Conservation (phyloP, 2,113 vertebrate genomes). For the Alces alces region DNA sequence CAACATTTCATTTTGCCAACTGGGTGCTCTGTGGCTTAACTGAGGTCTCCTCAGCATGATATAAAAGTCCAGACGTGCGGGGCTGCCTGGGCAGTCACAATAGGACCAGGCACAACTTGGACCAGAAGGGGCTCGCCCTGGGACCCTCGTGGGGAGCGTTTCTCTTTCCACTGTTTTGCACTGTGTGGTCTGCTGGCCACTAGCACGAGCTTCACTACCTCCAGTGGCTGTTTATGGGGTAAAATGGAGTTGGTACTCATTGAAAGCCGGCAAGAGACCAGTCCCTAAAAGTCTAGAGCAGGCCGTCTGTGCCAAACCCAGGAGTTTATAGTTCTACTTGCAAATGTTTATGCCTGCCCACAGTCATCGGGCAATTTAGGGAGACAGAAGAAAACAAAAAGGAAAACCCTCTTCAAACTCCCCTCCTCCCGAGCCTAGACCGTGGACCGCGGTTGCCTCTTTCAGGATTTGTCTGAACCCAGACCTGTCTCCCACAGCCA, state of each 20-base stretch:
- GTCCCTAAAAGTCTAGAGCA: background rate
- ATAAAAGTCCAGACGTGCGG: background rate
- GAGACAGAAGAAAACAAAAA: background rate
- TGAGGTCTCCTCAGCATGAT: background rate
- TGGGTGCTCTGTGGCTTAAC: slow-evolving; percentile 2
- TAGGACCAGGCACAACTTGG: background rate
- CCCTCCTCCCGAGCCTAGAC: background rate
- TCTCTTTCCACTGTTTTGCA: background rate
- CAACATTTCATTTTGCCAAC: slow-evolving; percentile 2
- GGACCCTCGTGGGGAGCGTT: background rate
- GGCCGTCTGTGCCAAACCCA: background rate
- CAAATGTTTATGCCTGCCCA: slow-evolving; percentile 71
- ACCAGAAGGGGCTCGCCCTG: slow-evolving; percentile 43
- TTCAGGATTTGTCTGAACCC: slow-evolving; percentile 28
- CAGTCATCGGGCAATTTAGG: background rate
- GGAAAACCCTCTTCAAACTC: background rate
- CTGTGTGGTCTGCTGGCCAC: slow-evolving; percentile 32
- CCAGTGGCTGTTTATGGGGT: slow-evolving; percentile 19
- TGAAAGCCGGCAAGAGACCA: background rate
- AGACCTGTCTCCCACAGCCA: slow-evolving; percentile 24
- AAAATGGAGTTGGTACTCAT: slow-evolving; percentile 46
- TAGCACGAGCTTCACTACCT: background rate
- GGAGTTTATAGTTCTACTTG: slow-evolving; percentile 44
- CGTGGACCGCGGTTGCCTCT: background rate
- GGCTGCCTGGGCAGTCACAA: background rate